Evolutionary conservation across 53 echinoderm and acorn worm genomes (phyloP), one percentile per base, ranked within the genome.

Genomic region (Mesocentrotus franciscanus): DNA sequence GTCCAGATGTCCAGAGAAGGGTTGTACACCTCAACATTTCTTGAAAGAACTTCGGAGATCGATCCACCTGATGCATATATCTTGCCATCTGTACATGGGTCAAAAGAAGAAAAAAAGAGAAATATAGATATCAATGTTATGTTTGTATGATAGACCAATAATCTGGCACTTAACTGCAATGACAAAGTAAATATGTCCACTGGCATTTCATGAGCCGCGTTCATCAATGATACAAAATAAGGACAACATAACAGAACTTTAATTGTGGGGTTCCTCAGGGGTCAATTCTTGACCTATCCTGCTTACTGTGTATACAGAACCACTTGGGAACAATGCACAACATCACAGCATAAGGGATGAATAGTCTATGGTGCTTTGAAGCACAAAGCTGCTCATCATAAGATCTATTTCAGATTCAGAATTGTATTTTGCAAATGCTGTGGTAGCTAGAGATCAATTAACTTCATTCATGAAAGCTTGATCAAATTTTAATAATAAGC

Each of bases 1-100:
- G 94, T 94, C 94, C 94, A 94, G 61, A 94, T 83, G n/a, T 94
- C 94, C 85, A 94, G 64, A 59, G 30, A 35, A 60, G 94, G 94
- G 84, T 94, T 61, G 94, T 94, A 94, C 33, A 94, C 84, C 64
- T 94, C 94, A 17, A 83, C 84, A 24, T 61, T 66, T 35, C 94
- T 94, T 61, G 94, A 94, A 57, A 85, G 94, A 4, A 32, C 9
- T 83, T 84, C 84, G 1, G 94, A 94, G 9, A 85, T 94, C 15
- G 84, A 84, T 9, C 94, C 94, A 32, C 94, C 94, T 9, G 94
- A 60, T 0, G 94, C 94, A 83, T 94, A 94, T 32, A 94, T 94
- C 84, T 62, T 79, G 32, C 94, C 94, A 94, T 61, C 94, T 94
- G 62, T 9, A 49, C 29, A 75, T 30, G 71, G 71, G 42, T n/a